Base-by-base conservation (phyloP, 2,888 invertebrate genomes). In the Glaucopsyche alexis region DNA sequence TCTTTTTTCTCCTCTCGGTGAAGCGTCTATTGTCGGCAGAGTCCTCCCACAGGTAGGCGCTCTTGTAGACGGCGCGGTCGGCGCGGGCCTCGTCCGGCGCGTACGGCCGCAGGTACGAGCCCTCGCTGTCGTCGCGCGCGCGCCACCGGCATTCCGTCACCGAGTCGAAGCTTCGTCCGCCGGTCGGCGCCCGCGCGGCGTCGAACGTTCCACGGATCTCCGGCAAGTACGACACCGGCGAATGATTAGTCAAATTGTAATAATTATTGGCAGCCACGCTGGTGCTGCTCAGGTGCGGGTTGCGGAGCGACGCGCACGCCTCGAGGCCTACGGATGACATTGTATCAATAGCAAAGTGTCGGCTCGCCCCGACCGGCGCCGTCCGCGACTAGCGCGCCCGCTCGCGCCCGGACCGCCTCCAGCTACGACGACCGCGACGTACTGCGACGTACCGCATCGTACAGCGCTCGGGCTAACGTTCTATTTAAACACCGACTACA, bases 1-100 rank as follows among this genome's bases (percentile, higher is more conserved):
- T 98, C 94, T 98, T 98, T 96, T 98, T 98, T 95, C 97, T 96
- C 86, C 97, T 94, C 89, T 97, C 97, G 78, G 97, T 97, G 90
- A 96, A 97, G 83, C 96, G 95, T 81, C 96, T 94, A 88, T 95
- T 96, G 89, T 96, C 96, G 76, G 94, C 93, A 79, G 95, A 94
- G 81, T 95, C 94, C 84, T 95, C 95, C 93, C 93, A 94, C 80
- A 93, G 84, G 83, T 93, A 93, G 82, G 93, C 94, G 88, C 94
- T 94, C 86, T 94, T 94, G 81, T 93, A 92, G 42, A 93, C 90
- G 76, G 89, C 88, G 80, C 91, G 87, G 78, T 93, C 93, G 76
- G 89, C 83, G 79, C 88, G 89, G 82, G 94, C 88, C 81, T 89
- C 91, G 80, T 91, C 91, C 72, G 88, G 87, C 75, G 83, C 88